Conservation (phyloP, 2,113 vertebrate genomes). For the Sceloporus tristichus region DNA sequence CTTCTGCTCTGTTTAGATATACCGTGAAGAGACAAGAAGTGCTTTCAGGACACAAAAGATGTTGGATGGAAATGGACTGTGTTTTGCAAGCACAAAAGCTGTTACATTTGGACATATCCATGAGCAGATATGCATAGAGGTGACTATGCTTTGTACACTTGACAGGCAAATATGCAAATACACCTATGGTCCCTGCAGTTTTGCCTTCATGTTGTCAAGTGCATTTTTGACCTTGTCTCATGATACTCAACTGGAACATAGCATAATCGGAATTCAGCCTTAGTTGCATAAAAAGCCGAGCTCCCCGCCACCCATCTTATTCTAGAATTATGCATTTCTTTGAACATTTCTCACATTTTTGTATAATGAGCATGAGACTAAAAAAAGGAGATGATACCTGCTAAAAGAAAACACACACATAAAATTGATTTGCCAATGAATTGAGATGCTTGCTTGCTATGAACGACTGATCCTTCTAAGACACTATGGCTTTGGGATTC, state of each 20-base stretch:
- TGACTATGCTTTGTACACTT: neutral
- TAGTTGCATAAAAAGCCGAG: neutral
- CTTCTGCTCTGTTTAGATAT: too few relatives aligned
- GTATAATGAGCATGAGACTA: neutral
- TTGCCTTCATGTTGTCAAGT: neutral
- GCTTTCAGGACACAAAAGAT: neutral
- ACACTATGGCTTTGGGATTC: neutral
- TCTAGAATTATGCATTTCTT: neutral
- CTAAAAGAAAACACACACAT: neutral
- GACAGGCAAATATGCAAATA: neutral
- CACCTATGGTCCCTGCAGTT: too few relatives aligned
- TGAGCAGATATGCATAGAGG: neutral
- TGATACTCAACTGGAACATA: too few relatives aligned
- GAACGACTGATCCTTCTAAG: neutral
- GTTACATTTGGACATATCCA: too few relatives aligned
- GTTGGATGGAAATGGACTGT: too few relatives aligned
- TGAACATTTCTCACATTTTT: neutral
- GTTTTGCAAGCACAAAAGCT: too few relatives aligned
- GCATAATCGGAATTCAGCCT: too few relatives aligned
- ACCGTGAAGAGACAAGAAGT: too few relatives aligned
- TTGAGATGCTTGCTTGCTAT: too few relatives aligned
- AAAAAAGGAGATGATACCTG: neutral
- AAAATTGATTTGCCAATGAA: neutral
- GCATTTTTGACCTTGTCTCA: neutral
- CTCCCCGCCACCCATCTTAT: too few relatives aligned